Evolutionary conservation across 2,888 invertebrate species (phyloP), one percentile per base, ranked within the genome.

Genomic region (Teinopalpus imperialis): DNA sequence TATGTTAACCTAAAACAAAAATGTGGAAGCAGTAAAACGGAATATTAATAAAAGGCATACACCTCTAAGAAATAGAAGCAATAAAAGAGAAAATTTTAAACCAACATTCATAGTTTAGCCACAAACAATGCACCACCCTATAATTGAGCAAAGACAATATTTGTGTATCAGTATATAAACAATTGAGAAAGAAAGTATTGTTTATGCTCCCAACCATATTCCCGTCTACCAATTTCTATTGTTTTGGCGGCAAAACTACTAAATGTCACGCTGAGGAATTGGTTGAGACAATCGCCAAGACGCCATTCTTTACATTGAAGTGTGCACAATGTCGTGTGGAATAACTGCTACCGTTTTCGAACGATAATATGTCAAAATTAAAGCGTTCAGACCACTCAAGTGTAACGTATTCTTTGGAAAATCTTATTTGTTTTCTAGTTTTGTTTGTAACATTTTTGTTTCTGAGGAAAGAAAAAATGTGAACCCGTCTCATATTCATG

Each of bases 111-210:
- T 57, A 54, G 55, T 58, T 65, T 61, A 68, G 72, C 71, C 71
- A 78, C 76, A 56, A 37, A 53, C 48, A 78, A 75, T 68, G 62
- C 57, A 57, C 64, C 76, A 81, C 73, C 75, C 83, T 61, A 72
- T 83, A 86, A 87, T 86, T 85, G 86, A 82, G 82, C 85, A 85
- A 85, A 81, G 71, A 79, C 79, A 81, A 79, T 63, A 60, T 57
- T 68, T 74, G 78, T 75, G 61, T 72, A 61, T 66, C 74, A 75
- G 80, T 71, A 75, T 54, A 49, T 43, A 56, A 60, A 70, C 61
- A 66, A 71, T 57, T 55, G 59, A 61, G n/a, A 69, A 69, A 66
- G 63, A 57, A 55, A 53, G 47, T 41, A 54, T 64, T 62, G 60
- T 65, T 57, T 55, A 53, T 63, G 60, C 66, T 61, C 59, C 65